Evolutionary conservation across 2,888 invertebrate genomes (phyloP), one percentile per base, ranked within the genome.

Genomic region (Oscheius myriophilus): DNA sequence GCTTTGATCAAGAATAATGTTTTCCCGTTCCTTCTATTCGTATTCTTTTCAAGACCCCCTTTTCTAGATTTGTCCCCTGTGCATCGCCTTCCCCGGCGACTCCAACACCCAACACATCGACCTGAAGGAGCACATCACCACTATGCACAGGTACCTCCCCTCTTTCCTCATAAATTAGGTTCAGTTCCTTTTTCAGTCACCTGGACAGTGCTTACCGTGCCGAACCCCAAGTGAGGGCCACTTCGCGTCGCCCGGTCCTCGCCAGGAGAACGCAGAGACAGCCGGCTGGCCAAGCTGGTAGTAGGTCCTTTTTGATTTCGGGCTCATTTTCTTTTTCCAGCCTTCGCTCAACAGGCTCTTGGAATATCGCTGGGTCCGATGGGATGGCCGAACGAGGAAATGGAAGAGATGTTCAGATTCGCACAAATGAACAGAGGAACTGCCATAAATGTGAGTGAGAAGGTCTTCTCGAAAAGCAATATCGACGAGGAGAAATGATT

Each of bases 91-190:
- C 89, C 95, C 95, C 46, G 95, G 96, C 65, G 97, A 97, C 57
- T 21, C 96, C 73, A 96, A 96, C 90, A 92, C 95, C 87, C 93
- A 96, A 89, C 96, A 96, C 76, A 96, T 96, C 90, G 96, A 97
- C 90, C 94, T 97, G 89, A 93, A 94, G 80, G 93, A 94, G 85
- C 97, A 97, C 90, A 91, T 97, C 87, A 93, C 93, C 73, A 89
- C 95, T 82, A 96, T 96, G 88, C 97, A 97, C 76, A 76, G 59
- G 73, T 73, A 55, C 46, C 23, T 16, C 6, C 21, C 39, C n/a
- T 33, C 41, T 57, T 21, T 41, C n/a, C 12, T 14, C 16, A 41
- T 11, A 16, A 39, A 18, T 39, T 14, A 23, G 16, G 12, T 18
- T 18, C 23, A 61, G 33, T 33, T 53, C 16, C 21, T n/a, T 51